Evolutionary conservation across 2,888 invertebrate species (phyloP), one percentile per base, ranked within the genome.

Genomic region (Caradrina clavipalpis): DNA sequence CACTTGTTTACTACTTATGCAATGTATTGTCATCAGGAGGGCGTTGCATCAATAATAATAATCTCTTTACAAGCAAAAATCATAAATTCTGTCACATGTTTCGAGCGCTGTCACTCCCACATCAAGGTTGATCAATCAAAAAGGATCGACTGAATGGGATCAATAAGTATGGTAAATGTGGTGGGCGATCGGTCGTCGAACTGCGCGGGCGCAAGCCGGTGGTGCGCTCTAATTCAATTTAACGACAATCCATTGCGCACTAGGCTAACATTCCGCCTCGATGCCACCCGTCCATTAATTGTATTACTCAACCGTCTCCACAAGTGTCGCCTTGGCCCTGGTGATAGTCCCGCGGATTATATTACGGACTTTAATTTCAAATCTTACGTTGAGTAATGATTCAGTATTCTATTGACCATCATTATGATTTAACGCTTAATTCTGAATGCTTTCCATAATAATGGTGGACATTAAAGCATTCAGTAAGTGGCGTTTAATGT

Each of bases 151-250:
- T 90, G 91, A 93, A 94, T 91, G 90, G 90, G 92, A 94, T 94
- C 94, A 94, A 93, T 94, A 92, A 92, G 92, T 89, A 90, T 91
- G 89, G 88, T 89, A 89, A 91, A 89, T 88, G 88, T 88, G 78
- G 95, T 95, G 95, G 95, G 95, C 95, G 95, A 92, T 86, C 95
- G 95, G 95, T 96, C 95, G 95, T 89, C 94, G 95, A 95, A 95
- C 95, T 95, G 95, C 95, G 95, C 95, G 94, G 94, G 95, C 94
- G 95, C 93, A 85, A 86, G 88, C 89, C 90, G 89, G 86, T 88
- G 94, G 92, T 91, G 90, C 87, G 93, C 91, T 95, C 95, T 94
- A 95, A 95, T 95, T 95, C 91, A 92, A 94, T 95, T 94, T 94
- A 92, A 94, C 91, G 93, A 95, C 94, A 93, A 92, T 90, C 91